Evolutionary conservation across 2,797 vertebrate species (phyloP).

Genomic region (Crypturellus tataupa): DNA sequence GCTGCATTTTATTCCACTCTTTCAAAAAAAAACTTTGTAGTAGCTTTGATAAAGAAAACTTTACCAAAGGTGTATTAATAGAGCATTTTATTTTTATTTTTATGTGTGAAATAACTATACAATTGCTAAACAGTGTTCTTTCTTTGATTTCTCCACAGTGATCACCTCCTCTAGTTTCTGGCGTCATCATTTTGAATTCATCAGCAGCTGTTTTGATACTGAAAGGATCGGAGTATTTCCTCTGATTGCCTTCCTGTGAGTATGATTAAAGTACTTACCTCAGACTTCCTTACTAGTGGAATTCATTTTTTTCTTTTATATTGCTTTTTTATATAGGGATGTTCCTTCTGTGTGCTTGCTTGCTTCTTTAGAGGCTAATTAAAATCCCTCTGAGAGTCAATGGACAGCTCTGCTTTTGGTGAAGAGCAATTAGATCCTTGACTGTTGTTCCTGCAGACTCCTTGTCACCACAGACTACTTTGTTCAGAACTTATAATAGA

Average conservation of each 20-base stretch:
- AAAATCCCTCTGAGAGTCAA: not conserved
- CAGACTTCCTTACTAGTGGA: not conserved
- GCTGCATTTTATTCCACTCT: not conserved
- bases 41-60: not conserved
- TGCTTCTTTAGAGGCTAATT: not conserved
- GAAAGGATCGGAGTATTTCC: conserved; percentile 23
- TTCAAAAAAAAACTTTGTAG: not conserved
- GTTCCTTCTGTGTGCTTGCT: rapidly evolving
- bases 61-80: not conserved
- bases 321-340: not conserved
- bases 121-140: not conserved
- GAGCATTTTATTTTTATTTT: too few relatives aligned
- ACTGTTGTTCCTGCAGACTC: not conserved
- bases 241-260: conserved; percentile 65
- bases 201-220: not conserved
- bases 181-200: not conserved
- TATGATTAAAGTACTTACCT: conserved; percentile 39
- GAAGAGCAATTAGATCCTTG: not conserved
- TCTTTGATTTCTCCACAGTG: conserved; percentile 38
- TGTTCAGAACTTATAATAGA: not conserved
- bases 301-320: not conserved
- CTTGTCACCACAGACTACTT: not conserved
- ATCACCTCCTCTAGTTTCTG: not conserved
- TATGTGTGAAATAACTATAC: not conserved
- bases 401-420: not conserved